Percentiles rank a stretch among this genome's conserved stretches.
Evolutionary conservation across 2,797 vertebrate species (phyloP).

Genomic region (Scleropages formosus): DNA sequence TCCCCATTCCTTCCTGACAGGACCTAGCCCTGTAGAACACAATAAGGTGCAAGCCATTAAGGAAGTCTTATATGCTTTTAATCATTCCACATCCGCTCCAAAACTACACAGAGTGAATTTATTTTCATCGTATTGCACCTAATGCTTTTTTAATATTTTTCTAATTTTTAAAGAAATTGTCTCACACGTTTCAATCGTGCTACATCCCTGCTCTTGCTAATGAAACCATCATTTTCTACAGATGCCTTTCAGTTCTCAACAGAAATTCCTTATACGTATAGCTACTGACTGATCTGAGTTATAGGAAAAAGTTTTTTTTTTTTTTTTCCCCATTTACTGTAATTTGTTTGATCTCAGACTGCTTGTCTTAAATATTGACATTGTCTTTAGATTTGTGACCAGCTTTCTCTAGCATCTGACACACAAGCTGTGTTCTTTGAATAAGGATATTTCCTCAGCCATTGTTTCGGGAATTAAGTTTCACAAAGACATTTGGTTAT

Average conservation of each 20-base stretch:
- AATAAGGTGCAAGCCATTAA: neutral
- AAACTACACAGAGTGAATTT: neutral
- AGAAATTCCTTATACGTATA: neutral
- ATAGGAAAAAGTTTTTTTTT: neutral
- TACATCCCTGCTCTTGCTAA: too few relatives aligned
- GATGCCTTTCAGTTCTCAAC: neutral
- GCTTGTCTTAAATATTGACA: neutral
- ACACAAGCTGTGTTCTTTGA: neutral
- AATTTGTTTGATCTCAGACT: conserved; percentile 1
- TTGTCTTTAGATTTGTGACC: neutral
- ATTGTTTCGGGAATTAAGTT: conserved; percentile 3
- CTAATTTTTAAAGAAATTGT: too few relatives aligned
- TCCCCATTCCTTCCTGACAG: neutral
- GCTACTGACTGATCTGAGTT: neutral
- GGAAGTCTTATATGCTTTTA: neutral
- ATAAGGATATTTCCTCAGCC: neutral
- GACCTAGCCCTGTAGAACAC: neutral
- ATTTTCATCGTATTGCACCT: neutral
- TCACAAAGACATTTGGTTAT: conserved; percentile 1
- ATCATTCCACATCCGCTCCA: neutral
- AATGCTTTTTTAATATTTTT: neutral
- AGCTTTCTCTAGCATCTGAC: neutral
- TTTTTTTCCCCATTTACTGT: neutral
- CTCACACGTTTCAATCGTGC: too few relatives aligned
- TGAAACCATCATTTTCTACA: neutral